Base-by-base conservation (phyloP, 1,140 invertebrate species). In the Eriocheir sinensis region DNA sequence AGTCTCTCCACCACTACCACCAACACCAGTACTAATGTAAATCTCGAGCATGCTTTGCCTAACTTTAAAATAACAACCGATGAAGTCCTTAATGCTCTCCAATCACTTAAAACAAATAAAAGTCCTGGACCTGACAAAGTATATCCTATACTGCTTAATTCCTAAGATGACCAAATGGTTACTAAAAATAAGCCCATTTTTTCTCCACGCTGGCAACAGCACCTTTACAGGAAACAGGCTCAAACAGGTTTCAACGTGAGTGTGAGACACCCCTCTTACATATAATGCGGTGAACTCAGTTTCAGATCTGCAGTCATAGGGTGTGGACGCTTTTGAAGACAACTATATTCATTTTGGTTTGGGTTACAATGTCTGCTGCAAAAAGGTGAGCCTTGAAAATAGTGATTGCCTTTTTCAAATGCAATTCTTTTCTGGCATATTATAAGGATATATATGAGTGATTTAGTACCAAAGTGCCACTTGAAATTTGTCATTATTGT, bases 331-430 rank as follows among this genome's bases (percentile, higher is more conserved):
- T 53, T 9, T 53, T 53, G 48, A 53, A 53, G 48, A 53, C 48
- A 53, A 53, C 48, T 40, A 89, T 41, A 89, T 91, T 27, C n/a
- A 30, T 91, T 91, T 91, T 53, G 41, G 41, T 91, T n/a, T 30
- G n/a, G 41, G 48, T 60, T 32, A 91, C 21, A 60, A 91, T 91
- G 89, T n/a, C 41, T 2, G 38, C 27, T 91, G 48, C 89, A 89
- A 91, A 91, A 91, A 60, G 89, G 89, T 91, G 48, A 91, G 89
- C 89, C 89, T 91, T 91, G 89, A 44, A 89, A 89, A 38, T 89
- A 89, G 1, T 38, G 88, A 53, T 53, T 89, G 88, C n/a, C 88
- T 89, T 38, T 89, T 2, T 1, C 40, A 89, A 89, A 38, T 36
- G 1, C 40, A 41, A 89, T 6, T 41, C n/a, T 38, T 41, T 89